Evolutionary conservation across 2,113 vertebrate genomes (phyloP).

Genomic region (Oryzias curvinotus): DNA sequence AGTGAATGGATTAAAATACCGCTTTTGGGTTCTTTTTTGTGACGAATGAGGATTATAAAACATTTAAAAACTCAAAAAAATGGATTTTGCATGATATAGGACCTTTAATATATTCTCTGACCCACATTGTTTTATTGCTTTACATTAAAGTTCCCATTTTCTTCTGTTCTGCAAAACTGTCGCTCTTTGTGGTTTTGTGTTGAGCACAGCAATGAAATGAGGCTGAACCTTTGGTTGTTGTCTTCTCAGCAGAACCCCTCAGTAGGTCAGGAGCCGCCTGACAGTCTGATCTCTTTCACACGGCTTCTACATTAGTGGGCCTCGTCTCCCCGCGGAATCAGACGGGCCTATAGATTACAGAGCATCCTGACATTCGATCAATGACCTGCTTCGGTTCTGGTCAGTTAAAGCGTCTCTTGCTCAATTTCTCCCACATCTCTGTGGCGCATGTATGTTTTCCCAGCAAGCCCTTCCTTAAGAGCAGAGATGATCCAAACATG

Average conservation of each 20-base stretch:
- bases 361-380: conserved; percentile 54
- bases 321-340: conserved; percentile 46
- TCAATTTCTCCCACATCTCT: conserved; percentile 25
- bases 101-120: too few relatives aligned
- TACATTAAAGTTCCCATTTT: too few relatives aligned
- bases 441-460: conserved; percentile 8
- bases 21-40: too few relatives aligned
- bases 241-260: conserved; percentile 33
- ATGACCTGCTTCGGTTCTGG: conserved; percentile 50
- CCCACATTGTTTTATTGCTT: too few relatives aligned
- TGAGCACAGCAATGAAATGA: conserved; percentile 30
- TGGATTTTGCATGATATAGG: too few relatives aligned
- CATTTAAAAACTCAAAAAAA: too few relatives aligned
- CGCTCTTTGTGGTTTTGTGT: background rate
- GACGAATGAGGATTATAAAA: too few relatives aligned
- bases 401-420: conserved; percentile 9
- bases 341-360: conserved; percentile 58
- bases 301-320: conserved; percentile 45
- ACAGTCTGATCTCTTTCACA: conserved; percentile 26
- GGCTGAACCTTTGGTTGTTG: conserved; percentile 43
- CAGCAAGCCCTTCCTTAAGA: conserved; percentile 11
- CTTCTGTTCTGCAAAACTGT: too few relatives aligned
- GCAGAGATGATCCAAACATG: background rate
- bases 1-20: too few relatives aligned
- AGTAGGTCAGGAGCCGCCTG: conserved; percentile 1